Percentiles rank a stretch among this genome's conserved stretches.
phyloP scores from a whole-genome alignment of 2,797 vertebrate genomes.

The Myripristis jacobus region DNA sequence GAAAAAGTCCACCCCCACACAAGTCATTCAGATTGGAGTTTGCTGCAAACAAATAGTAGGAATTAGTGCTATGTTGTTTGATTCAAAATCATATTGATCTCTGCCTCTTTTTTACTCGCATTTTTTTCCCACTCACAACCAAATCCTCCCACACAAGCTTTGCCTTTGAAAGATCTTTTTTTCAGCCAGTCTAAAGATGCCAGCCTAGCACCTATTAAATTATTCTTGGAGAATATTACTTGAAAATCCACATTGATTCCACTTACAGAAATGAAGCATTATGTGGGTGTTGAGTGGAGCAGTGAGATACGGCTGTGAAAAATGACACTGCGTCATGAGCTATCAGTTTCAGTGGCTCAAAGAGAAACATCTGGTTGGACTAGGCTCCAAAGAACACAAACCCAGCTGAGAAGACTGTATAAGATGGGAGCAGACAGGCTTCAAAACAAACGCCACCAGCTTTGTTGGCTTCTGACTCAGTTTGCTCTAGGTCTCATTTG shows the following conservation, averaged over 20 bases:
- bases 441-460: conserved; percentile 77
- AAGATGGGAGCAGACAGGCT: conserved; percentile 76
- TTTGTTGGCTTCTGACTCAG: conserved; percentile 68
- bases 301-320: conserved; percentile 77
- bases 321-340: conserved; percentile 79
- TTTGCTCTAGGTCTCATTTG: conserved; percentile 66
- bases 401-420: conserved; percentile 74
- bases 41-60: conserved; percentile 63
- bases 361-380: conserved; percentile 88
- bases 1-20: conserved; percentile 35
- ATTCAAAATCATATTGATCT: conserved; percentile 78
- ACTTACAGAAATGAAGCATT: conserved; percentile 78
- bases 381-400: conserved; percentile 83
- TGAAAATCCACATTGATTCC: conserved; percentile 80
- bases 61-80: conserved; percentile 74
- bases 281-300: conserved; percentile 79
- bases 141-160: conserved; percentile 75
- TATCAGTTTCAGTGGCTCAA: conserved; percentile 86
- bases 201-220: conserved; percentile 61
- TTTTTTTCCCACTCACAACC: conserved; percentile 68
- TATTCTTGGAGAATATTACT: conserved; percentile 72
- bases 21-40: conserved; percentile 57
- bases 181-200: conserved; percentile 69
- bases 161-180: conserved; percentile 70
- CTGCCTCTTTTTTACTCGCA: conserved; percentile 61